These are phyloP conservation scores for Artibeus lituratus DNA, from an alignment of 2,797 vertebrate species.

Conservation along the genomic window DNA sequence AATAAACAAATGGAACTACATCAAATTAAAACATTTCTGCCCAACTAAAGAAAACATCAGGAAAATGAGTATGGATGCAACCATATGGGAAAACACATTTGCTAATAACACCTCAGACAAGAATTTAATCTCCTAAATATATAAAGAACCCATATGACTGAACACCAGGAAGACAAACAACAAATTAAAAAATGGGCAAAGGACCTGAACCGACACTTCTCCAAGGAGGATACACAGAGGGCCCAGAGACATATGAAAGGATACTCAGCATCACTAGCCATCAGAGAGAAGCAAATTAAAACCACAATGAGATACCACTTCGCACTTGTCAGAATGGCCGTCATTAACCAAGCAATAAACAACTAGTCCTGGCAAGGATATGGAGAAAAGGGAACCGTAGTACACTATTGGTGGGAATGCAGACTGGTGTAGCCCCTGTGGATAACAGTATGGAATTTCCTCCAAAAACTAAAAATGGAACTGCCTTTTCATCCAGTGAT, in stretches of 20 bases:
- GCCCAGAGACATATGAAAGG: background rate
- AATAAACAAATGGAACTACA: too few relatives aligned
- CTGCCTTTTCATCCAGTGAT: background rate
- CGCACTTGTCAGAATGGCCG: background rate
- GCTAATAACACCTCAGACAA: too few relatives aligned
- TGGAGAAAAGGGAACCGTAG: background rate
- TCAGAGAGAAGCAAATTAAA: background rate
- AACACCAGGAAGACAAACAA: too few relatives aligned
- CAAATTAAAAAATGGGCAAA: too few relatives aligned
- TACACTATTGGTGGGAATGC: background rate
- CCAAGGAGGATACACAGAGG: too few relatives aligned
- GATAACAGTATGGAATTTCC: background rate
- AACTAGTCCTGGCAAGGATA: background rate
- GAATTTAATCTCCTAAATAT: too few relatives aligned
- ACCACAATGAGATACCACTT: background rate
- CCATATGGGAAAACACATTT: too few relatives aligned
- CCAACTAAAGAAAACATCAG: too few relatives aligned
- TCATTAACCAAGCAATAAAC: background rate
- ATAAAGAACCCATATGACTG: too few relatives aligned
- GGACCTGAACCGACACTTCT: too few relatives aligned
- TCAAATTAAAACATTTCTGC: too few relatives aligned
- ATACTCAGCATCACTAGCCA: background rate
- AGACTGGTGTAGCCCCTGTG: background rate
- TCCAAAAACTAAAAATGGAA: background rate
- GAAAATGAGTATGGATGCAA: too few relatives aligned